Percentiles rank a stretch among this genome's conserved stretches.
These are phyloP conservation scores for Sylvilagus floridanus DNA, from an alignment of 2,797 vertebrate species.

Conservation along the genomic window DNA sequence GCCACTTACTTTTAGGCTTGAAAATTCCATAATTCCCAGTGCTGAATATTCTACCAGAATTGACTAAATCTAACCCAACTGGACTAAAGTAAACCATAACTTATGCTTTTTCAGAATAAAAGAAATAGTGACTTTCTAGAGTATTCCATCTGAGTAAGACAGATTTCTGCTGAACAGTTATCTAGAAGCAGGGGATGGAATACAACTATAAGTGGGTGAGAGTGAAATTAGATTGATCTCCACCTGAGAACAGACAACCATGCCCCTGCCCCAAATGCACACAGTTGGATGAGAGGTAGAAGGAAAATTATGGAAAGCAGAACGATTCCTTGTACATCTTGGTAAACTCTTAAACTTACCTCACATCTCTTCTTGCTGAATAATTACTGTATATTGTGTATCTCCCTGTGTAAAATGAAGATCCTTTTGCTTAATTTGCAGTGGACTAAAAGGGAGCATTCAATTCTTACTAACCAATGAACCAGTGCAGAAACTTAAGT, in stretches of 20 bases:
- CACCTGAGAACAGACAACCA: constrained; percentile 9
- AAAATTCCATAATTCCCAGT: neutral
- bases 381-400: neutral
- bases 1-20: neutral
- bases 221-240: constrained; percentile 61
- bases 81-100: neutral
- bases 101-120: neutral
- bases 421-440: constrained; percentile 58
- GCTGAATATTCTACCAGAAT: neutral
- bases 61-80: neutral
- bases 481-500: constrained; percentile 59
- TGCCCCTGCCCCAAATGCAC: no score
- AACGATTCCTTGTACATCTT: constrained; percentile 45
- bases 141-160: constrained; percentile 14
- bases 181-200: constrained; percentile 21
- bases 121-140: neutral
- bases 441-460: neutral
- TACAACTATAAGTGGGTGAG: neutral
- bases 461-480: constrained; percentile 60
- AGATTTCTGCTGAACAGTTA: neutral
- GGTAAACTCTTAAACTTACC: neutral
- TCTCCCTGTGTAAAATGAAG: constrained; percentile 35
- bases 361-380: constrained; percentile 48
- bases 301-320: neutral
- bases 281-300: constrained; percentile 29